phyloP scores from a whole-genome alignment of 2,888 invertebrate genomes.

The Perizoma affinitatum region DNA sequence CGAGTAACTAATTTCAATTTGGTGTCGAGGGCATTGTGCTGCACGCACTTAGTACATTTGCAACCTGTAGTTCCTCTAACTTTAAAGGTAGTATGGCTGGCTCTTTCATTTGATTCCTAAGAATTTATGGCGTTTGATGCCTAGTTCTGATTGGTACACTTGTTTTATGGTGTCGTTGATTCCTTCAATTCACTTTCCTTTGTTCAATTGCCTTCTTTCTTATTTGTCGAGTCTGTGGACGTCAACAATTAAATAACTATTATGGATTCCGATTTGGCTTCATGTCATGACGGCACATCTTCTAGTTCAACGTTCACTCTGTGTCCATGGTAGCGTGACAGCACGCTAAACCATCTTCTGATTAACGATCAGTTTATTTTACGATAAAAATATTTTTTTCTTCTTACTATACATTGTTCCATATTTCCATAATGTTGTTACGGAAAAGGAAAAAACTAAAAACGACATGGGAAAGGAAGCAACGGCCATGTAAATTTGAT shows the following conservation, averaged over 20 bases:
- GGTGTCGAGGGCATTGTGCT: constrained; percentile 54
- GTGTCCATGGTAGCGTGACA: constrained; percentile 55
- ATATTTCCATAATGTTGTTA: no score
- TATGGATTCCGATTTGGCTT: constrained; percentile 5
- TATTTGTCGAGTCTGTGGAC: constrained; percentile 9
- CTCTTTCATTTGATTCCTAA: constrained; percentile 27
- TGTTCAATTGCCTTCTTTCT: constrained; percentile 30
- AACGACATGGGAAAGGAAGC: constrained; percentile 9
- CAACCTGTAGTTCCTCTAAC: constrained; percentile 58
- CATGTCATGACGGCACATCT: constrained; percentile 14
- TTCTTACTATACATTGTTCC: constrained; percentile 10
- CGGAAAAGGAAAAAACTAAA: constrained; percentile 23
- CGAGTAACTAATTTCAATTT: constrained; percentile 41
- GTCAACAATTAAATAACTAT: constrained; percentile 26
- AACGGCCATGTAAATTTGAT: constrained; percentile 1
- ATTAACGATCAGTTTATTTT: no score
- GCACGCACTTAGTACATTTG: constrained; percentile 54
- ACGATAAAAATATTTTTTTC: constrained; percentile 31
- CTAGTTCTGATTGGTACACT: constrained; percentile 24
- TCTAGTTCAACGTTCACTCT: constrained; percentile 21
- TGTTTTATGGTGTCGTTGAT: constrained; percentile 30
- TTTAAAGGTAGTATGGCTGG: constrained; percentile 42
- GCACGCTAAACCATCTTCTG: constrained; percentile 46
- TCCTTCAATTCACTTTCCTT: constrained; percentile 32
- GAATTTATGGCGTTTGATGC: constrained; percentile 14